phyloP scores from a whole-genome alignment of 2,888 invertebrate genomes.

The Volucella inanis region DNA sequence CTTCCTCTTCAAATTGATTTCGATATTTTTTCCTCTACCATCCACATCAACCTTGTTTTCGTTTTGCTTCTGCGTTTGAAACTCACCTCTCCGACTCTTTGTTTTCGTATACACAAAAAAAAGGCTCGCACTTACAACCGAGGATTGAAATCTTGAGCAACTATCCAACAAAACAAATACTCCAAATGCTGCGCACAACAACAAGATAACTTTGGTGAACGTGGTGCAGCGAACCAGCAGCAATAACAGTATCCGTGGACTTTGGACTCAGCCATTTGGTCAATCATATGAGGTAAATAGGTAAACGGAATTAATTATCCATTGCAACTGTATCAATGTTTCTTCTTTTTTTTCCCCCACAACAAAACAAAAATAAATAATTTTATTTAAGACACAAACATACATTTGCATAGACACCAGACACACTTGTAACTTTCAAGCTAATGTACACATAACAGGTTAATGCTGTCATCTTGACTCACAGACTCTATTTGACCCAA shows the following conservation, averaged over 20 bases:
- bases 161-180: not conserved
- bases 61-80: not conserved
- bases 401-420: conserved; percentile 12
- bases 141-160: conserved; percentile 46
- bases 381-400: not conserved
- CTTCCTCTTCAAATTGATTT: not conserved
- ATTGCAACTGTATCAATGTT: conserved; percentile 13
- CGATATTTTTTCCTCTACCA: not conserved
- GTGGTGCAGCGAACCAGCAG: conserved; percentile 42
- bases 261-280: conserved; percentile 60
- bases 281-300: conserved; percentile 51
- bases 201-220: conserved; percentile 42
- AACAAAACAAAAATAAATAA: not conserved
- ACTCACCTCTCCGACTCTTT: conserved; percentile 7
- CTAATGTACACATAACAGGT: conserved; percentile 37
- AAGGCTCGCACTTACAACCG: not conserved
- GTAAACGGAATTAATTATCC: conserved; percentile 55
- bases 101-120: not conserved
- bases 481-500: conserved; percentile 42
- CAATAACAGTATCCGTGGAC: conserved; percentile 55
- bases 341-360: not conserved
- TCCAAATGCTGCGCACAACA: conserved; percentile 31
- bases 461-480: conserved; percentile 6
- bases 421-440: not conserved
- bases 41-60: not conserved